Percentiles rank a stretch among this genome's conserved stretches.
These are phyloP conservation scores for Hylyphantes graminicola DNA, from an alignment of 1,140 invertebrate genomes.

Conservation along the genomic window DNA sequence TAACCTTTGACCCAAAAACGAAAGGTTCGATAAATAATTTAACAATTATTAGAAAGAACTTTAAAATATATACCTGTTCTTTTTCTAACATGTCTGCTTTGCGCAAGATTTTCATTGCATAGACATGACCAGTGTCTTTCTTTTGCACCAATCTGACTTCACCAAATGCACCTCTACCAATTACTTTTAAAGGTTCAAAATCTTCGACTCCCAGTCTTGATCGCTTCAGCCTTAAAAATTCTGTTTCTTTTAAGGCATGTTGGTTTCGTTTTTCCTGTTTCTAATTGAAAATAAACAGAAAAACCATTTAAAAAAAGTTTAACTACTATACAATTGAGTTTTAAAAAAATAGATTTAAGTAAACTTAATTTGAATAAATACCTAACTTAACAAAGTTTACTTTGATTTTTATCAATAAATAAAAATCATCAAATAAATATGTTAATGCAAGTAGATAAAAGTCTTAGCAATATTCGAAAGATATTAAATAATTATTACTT, in stretches of 20 bases:
- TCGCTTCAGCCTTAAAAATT: slow-evolving; percentile 95
- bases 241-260: slow-evolving; percentile 98
- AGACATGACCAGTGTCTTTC: slow-evolving; percentile 99
- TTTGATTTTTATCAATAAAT: background rate
- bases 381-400: no score
- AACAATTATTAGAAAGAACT: no score
- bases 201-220: slow-evolving; percentile 97
- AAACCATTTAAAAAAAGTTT: background rate
- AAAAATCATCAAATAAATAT: background rate
- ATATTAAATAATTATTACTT: slow-evolving; percentile 64
- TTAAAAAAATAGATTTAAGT: no score
- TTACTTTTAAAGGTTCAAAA: slow-evolving; percentile 97
- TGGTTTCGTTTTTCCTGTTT: slow-evolving; percentile 79
- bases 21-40: no score
- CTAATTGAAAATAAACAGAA: slow-evolving; percentile 64
- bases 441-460: background rate
- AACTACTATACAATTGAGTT: no score
- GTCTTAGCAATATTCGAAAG: background rate
- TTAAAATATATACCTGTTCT: slow-evolving; percentile 79
- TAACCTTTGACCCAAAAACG: no score
- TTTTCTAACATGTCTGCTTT: slow-evolving; percentile 99
- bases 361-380: no score
- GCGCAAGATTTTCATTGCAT: slow-evolving; percentile 99
- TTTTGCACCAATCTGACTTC: slow-evolving; percentile 99
- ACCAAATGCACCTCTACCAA: slow-evolving; percentile 96